phyloP scores from a whole-genome alignment of 1,140 invertebrate species.

The Venturia canescens region DNA sequence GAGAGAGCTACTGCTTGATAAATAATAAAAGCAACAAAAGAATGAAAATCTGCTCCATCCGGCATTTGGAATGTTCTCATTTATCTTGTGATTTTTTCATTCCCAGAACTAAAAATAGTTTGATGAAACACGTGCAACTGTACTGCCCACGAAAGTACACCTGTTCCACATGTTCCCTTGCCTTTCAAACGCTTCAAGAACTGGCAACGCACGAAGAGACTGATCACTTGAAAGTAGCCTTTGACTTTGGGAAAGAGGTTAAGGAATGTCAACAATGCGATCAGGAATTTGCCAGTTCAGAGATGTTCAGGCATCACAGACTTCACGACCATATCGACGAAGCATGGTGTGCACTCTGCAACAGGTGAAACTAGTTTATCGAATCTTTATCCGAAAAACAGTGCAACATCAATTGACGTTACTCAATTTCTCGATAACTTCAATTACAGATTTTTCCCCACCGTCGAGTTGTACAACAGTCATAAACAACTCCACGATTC shows the following conservation, averaged over 20 bases:
- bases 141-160: conserved; percentile 65
- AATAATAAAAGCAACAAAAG: background rate
- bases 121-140: conserved; percentile 67
- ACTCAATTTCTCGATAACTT: background rate
- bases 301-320: conserved; percentile 69
- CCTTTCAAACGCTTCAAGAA: conserved; percentile 64
- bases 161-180: conserved; percentile 64
- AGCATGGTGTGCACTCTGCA: conserved; percentile 67
- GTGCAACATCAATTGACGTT: background rate
- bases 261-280: conserved; percentile 67
- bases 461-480: conserved; percentile 59
- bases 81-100: conserved; percentile 21
- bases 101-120: conserved; percentile 63
- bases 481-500: conserved; percentile 65
- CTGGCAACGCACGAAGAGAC: conserved; percentile 66
- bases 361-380: conserved; percentile 57
- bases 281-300: conserved; percentile 68
- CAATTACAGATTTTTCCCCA: conserved; percentile 65
- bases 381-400: background rate
- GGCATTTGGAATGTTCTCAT: background rate
- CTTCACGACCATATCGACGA: conserved; percentile 63
- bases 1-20: background rate
- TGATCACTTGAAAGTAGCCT: conserved; percentile 64
- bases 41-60: background rate
- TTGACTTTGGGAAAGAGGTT: conserved; percentile 63